Base-by-base conservation (phyloP, 2,888 invertebrate species). In the Ptilodon capucinus region DNA sequence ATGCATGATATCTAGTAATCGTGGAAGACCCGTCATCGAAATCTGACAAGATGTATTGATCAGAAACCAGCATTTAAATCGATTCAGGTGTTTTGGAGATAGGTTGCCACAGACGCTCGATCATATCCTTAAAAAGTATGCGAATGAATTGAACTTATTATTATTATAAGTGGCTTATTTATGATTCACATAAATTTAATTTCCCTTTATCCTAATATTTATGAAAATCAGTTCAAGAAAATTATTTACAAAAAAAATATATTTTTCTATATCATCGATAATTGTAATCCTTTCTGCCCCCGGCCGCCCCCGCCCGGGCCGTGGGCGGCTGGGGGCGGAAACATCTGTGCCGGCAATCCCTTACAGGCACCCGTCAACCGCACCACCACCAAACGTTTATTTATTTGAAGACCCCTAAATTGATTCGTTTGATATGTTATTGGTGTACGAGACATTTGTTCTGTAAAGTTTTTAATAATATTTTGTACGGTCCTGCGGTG, bases 341-440 rank as follows among this genome's bases (percentile, higher is more conserved):
- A 70, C 84, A 85, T 79, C 84, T 86, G 86, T 47, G 74, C 68
- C 64, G 65, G 80, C 84, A 75, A 82, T 83, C 84, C 83, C 85
- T 79, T 76, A 73, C 85, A 81, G 81, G 67, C 72, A 68, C 63
- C 84, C 85, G 87, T 87, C 87, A 86, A 77, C 82, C 85, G 67
- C 87, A 87, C 81, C 68, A 70, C 63, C 61, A 57, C 57, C 62
- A 51, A 66, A 65, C 66, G 69, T 72, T 77, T 83, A 81, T 84
- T 82, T 83, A 81, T 82, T 74, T 78, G 74, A 71, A 71, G 74
- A 54, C 59, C 59, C 65, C 81, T 66, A 81, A 86, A 86, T 86
- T 85, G 86, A 86, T 86, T 84, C 76, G 84, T 81, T 75, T 83
- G 80, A 81, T 79, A 75, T 76, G 78, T 68, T 66, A 55, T 44